Base-by-base conservation (phyloP, 2,113 vertebrate genomes). In the Hippolais icterina region DNA sequence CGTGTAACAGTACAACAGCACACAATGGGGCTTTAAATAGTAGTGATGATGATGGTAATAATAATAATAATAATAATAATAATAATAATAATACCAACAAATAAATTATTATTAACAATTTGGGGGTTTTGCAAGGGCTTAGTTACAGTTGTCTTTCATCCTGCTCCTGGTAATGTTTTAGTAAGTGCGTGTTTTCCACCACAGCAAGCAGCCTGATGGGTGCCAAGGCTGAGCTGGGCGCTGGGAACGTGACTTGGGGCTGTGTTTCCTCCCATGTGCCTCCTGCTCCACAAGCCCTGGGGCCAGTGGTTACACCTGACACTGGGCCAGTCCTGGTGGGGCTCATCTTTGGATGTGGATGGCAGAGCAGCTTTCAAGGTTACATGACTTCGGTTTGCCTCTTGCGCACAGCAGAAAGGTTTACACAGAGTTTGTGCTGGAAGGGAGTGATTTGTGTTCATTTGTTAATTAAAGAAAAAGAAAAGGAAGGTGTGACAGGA, bases 221-320 rank as follows among this genome's bases (percentile, higher is more conserved):
- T 39, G 68, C 29, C 5, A 1, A 83, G 63, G 76, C 56, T 53
- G 72, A 65, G 37, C 29, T 56, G 41, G 64, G 64, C 0, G 0
- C 61, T 39, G 33, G 11, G 37, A 33, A 35, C 0, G 2, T 11
- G 25, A 12, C 11, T 3, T 53, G 23, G 33, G n/a, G 20, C 24
- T 19, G 12, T 33, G 29, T 66, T 93, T 78, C n/a, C 46, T 86
- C 22, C 28, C 10, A 2, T 20, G 47, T 70, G 10, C 60, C 54
- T 93, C 46, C 54, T 77, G 68, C 46, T 18, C 18, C n/a, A 14
- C 7, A 1, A 5, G 44, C 71, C 49, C 53, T 4, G 4, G 57
- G n/a, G 53, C 15, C 2, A 2, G 20, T 4, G 46, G 22, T 74
- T 53, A 16, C 2, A 1, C 20, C 29, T 1, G 0, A 23, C 49